Evolutionary conservation across 2,888 invertebrate genomes (phyloP), one percentile per base, ranked within the genome.

Genomic region (Parelbella ahira): DNA sequence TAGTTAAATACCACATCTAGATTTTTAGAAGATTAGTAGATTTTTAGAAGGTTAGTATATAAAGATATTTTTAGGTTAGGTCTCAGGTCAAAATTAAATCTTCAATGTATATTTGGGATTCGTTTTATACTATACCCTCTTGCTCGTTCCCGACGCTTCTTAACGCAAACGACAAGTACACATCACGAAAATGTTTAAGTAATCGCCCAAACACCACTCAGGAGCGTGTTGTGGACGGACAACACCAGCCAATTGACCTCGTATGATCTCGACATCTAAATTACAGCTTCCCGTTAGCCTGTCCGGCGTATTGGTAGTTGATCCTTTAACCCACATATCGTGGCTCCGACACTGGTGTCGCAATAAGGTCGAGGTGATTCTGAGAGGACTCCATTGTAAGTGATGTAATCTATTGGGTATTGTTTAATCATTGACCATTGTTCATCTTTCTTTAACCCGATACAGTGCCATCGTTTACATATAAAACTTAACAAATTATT

Each of bases 251-350:
- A 67, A 68, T 76, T 78, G 79, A 71, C 70, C 75, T 51, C 64
- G 61, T 58, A 57, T 55, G 59, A 52, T 53, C 59, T 47, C 57
- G 48, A 34, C 53, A 56, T 48, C 54, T 67, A 64, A 78, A 78
- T 78, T 73, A 68, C 50, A 49, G 49, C 67, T 70, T 80, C 76
- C 78, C 56, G 62, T 57, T 45, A 39, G 63, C 54, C 58, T 48
- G 58, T 57, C 54, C 54, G 45, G 34, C 41, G 49, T 58, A 72
- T 70, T 72, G 70, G 58, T 51, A 64, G 65, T 71, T 74, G 74
- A 71, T 77, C 74, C 70, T 75, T 67, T 74, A 69, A 72, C 75
- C 73, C 53, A 71, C 56, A 65, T 71, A 49, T 48, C 47, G 39
- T 43, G 43, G n/a, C n/a, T 13, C 27, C 20, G 21, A 15, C 21